Evolutionary conservation across 2,113 vertebrate genomes (phyloP), one percentile per base, ranked within the genome.

Genomic region (Rattus rattus): DNA sequence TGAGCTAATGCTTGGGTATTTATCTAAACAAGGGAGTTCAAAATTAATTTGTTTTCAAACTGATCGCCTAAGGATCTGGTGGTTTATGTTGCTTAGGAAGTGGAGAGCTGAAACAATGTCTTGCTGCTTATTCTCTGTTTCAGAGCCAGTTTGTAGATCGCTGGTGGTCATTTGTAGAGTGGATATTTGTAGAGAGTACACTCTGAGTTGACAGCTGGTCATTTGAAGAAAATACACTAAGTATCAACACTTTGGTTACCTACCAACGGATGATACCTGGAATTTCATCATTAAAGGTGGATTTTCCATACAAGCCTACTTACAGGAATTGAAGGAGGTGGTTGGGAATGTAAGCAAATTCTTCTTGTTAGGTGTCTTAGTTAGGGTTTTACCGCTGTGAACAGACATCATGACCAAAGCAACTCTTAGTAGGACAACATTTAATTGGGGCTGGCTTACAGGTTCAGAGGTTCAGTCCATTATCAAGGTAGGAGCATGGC

Each of bases 1-100:
- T 93, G 94, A 92, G 93, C 97, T 96, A 95, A 80, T 87, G 52
- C 24, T 30, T 96, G 79, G 39, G 91, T 83, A 63, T 7, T 96
- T 95, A 96, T 87, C 22, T 92, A 43, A 43, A 89, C 72, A 75
- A 43, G 4, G 49, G 96, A 94, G 26, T 90, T 79, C 94, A 98
- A 96, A 96, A 76, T 79, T 95, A 67, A 61, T 67, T 54, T 88
- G 67, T 33, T 96, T 91, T 96, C 92, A 56, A 76, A 96, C 36
- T 73, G 11, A 91, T 36, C 20, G 26, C 65, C 56, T 83, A 17
- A 39, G 63, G 85, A 87, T 91, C 61, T 47, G 92, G 28, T 77
- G 33, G 17, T 63, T 88, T 72, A 30, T 73, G 67, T 96, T 88
- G 30, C 39, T 70, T 39, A 8, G 2, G 28, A 24, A 4, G 7